These are phyloP conservation scores for Beaufortia kweichowensis DNA, from an alignment of 2,113 vertebrate genomes.

Conservation along the genomic window DNA sequence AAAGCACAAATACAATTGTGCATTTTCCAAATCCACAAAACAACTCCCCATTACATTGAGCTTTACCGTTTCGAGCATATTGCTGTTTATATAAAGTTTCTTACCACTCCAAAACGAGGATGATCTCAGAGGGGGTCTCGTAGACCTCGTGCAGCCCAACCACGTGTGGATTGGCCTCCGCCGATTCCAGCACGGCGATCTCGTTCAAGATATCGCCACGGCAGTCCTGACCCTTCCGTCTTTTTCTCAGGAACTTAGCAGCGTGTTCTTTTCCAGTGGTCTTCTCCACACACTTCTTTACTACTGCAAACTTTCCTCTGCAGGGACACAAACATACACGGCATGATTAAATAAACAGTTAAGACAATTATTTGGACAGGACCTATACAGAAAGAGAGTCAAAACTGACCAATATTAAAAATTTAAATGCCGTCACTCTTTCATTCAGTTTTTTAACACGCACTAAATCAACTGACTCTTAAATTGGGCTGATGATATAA, in stretches of 20 bases:
- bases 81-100: slow-evolving; percentile 51
- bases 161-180: slow-evolving; percentile 84
- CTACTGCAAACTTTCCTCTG: slow-evolving; percentile 96
- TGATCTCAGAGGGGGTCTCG: slow-evolving; percentile 87
- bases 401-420: too few species aligned
- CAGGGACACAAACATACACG: slow-evolving; percentile 40
- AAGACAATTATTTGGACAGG: not conserved
- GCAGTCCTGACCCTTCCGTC: slow-evolving; percentile 91
- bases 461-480: too few species aligned
- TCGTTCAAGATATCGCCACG: slow-evolving; percentile 92
- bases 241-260: slow-evolving; percentile 93
- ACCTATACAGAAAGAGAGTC: too few species aligned
- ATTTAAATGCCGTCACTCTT: not conserved
- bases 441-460: not conserved
- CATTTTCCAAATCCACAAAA: not conserved
- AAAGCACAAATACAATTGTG: slow-evolving; percentile 10
- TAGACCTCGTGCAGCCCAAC: slow-evolving; percentile 92
- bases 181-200: slow-evolving; percentile 89
- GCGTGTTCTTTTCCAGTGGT: slow-evolving; percentile 87
- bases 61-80: not conserved
- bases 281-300: slow-evolving; percentile 91
- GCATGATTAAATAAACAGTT: not conserved
- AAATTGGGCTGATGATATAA: not conserved
- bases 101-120: slow-evolving; percentile 95
- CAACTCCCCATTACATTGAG: not conserved